phyloP scores from a whole-genome alignment of 2,888 invertebrate species.

The Cataglyphis livida region DNA sequence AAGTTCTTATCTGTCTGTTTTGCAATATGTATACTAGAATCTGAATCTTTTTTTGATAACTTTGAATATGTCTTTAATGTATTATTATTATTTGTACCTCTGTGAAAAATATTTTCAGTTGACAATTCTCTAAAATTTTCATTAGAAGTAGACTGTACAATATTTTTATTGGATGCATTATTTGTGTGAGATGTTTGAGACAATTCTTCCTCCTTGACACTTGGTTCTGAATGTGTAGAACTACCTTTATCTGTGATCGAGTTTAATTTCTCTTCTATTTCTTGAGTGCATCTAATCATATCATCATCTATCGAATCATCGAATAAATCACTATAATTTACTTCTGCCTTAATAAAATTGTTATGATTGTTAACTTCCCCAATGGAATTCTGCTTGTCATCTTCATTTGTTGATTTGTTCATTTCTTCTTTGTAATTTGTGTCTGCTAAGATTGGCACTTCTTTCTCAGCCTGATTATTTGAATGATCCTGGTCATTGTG shows the following conservation, averaged over 20 bases:
- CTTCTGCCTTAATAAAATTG: slow-evolving; percentile 46
- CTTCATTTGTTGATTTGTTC: neutral
- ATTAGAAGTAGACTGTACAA: slow-evolving; percentile 7
- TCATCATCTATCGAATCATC: slow-evolving; percentile 79
- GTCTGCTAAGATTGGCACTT: slow-evolving; percentile 2
- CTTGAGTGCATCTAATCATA: slow-evolving; percentile 80
- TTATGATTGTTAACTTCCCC: neutral
- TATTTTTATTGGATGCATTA: neutral
- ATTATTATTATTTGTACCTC: neutral
- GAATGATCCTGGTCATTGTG: slow-evolving; percentile 7
- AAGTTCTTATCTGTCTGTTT: slow-evolving; percentile 5
- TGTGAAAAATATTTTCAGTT: slow-evolving; percentile 38
- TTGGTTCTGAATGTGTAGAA: neutral
- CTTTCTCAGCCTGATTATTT: neutral
- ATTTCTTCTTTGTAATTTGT: neutral
- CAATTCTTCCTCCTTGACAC: slow-evolving; percentile 33
- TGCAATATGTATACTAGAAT: neutral
- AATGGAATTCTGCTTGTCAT: slow-evolving; percentile 16
- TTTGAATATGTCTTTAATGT: slow-evolving; percentile 65
- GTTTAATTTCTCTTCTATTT: slow-evolving; percentile 76
- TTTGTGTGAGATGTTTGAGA: neutral
- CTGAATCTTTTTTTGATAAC: slow-evolving; percentile 34
- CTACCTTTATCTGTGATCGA: slow-evolving; percentile 42
- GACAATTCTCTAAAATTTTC: neutral
- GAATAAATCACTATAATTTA: slow-evolving; percentile 75